A percentile compares a stretch with the other conserved stretches of the same genome.
Conservation (phyloP, 1,140 invertebrate species). For the Oreohelix idahoensis region DNA sequence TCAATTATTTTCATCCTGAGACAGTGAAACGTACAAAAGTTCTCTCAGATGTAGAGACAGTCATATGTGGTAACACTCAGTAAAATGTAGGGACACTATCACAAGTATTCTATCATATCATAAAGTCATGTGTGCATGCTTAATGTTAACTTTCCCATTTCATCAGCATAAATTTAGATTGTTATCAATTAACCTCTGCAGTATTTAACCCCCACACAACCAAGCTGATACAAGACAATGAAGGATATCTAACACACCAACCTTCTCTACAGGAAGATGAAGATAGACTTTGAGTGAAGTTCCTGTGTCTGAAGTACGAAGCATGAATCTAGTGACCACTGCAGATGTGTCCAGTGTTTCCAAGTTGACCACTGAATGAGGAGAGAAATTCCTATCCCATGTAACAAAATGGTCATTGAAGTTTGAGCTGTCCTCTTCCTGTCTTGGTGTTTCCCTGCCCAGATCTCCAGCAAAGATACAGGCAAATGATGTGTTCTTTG, state of each 20-base stretch:
- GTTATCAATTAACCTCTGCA: too few species aligned
- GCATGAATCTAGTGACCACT: not conserved
- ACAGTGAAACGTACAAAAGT: too few species aligned
- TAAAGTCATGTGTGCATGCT: too few species aligned
- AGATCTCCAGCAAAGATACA: conserved; percentile 17
- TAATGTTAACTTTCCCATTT: too few species aligned
- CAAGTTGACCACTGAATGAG: not conserved
- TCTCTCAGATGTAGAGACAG: too few species aligned
- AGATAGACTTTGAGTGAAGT: conserved; percentile 4
- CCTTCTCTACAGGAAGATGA: not conserved
- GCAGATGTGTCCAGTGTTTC: not conserved
- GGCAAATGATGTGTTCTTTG: not conserved
- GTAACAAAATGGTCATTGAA: conserved; percentile 24
- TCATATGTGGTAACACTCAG: too few species aligned
- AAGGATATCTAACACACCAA: not conserved
- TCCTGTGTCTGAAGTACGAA: conserved; percentile 20
- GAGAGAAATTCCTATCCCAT: not conserved
- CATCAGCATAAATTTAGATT: too few species aligned
- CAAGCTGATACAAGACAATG: too few species aligned
- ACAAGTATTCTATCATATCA: too few species aligned
- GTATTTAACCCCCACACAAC: too few species aligned
- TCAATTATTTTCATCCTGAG: too few species aligned
- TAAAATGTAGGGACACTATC: too few species aligned
- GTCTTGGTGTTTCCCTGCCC: conserved; percentile 18
- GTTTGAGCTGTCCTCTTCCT: conserved; percentile 9